A percentile compares a stretch with the other conserved stretches of the same genome.
Evolutionary conservation across 2,888 invertebrate species (phyloP).

Genomic region (Acanthosepion pharaonis): DNA sequence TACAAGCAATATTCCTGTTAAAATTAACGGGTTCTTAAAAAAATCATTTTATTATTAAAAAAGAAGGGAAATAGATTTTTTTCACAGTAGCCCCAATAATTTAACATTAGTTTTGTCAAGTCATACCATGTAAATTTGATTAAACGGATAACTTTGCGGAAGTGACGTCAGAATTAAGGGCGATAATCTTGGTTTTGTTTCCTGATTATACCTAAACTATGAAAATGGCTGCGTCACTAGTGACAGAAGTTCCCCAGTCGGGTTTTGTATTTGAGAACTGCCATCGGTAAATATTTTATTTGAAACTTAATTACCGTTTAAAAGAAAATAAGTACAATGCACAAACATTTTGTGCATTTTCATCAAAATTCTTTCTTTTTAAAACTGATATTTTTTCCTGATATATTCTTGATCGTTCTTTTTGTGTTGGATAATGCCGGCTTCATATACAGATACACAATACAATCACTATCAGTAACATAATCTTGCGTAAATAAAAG

Average conservation of each 20-base stretch:
- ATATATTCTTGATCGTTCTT: neutral
- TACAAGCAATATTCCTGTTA: too few relatives aligned
- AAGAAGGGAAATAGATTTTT: too few relatives aligned
- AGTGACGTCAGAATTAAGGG: neutral
- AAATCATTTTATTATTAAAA: too few relatives aligned
- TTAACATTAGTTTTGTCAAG: too few relatives aligned
- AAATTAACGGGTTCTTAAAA: too few relatives aligned
- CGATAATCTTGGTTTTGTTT: neutral
- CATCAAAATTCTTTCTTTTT: neutral
- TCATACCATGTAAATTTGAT: too few relatives aligned
- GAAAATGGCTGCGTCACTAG: constrained; percentile 58
- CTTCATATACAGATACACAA: neutral
- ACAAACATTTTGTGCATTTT: neutral
- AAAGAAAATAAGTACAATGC: neutral
- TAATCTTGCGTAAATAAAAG: neutral
- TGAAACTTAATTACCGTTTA: neutral
- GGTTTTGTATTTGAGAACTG: constrained; percentile 73
- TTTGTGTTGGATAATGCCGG: neutral
- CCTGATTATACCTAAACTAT: neutral
- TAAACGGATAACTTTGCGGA: neutral
- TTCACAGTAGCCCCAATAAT: too few relatives aligned
- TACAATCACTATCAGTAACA: neutral
- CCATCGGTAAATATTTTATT: constrained; percentile 59
- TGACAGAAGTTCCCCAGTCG: constrained; percentile 58
- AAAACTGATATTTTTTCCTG: neutral